These are phyloP conservation scores for Magallana gigas DNA, from an alignment of 1,140 invertebrate genomes.

Conservation along the genomic window DNA sequence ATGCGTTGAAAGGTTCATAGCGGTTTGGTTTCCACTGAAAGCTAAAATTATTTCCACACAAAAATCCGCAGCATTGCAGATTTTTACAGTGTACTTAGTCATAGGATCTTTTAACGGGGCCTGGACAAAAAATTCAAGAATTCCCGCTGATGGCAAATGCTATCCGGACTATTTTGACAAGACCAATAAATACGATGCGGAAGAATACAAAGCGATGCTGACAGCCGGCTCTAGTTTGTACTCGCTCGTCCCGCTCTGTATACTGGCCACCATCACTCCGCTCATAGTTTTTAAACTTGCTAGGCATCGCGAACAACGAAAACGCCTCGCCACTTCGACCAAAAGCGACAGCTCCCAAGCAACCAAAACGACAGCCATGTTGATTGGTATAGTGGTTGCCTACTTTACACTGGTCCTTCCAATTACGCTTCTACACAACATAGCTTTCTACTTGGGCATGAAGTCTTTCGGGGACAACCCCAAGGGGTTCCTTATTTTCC, in stretches of 20 bases:
- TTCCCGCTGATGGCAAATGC: slow-evolving; percentile 52
- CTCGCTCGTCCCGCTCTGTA: slow-evolving; percentile 45
- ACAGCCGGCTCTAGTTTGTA: slow-evolving; percentile 42
- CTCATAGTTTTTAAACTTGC: slow-evolving; percentile 50
- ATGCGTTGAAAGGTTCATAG: slow-evolving; percentile 62
- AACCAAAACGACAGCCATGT: slow-evolving; percentile 52
- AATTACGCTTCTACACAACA: slow-evolving; percentile 51
- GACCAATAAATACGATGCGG: background rate
- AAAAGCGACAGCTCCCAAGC: background rate
- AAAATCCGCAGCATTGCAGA: slow-evolving; percentile 34
- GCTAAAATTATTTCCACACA: slow-evolving; percentile 57
- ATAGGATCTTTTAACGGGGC: slow-evolving; percentile 44
- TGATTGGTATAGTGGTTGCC: slow-evolving; percentile 56
- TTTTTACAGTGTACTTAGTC: slow-evolving; percentile 29
- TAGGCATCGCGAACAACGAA: background rate
- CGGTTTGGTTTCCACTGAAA: slow-evolving; percentile 61
- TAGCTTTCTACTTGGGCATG: slow-evolving; percentile 48
- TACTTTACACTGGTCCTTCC: slow-evolving; percentile 62
- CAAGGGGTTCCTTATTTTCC: slow-evolving; percentile 46
- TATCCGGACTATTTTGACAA: slow-evolving; percentile 51
- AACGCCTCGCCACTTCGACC: background rate
- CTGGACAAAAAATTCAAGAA: slow-evolving; percentile 54
- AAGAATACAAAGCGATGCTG: slow-evolving; percentile 31
- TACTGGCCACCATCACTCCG: slow-evolving; percentile 38
- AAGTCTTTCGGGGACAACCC: slow-evolving; percentile 54